phyloP scores from a whole-genome alignment of 2,113 vertebrate species.

The Tringa solitaria region DNA sequence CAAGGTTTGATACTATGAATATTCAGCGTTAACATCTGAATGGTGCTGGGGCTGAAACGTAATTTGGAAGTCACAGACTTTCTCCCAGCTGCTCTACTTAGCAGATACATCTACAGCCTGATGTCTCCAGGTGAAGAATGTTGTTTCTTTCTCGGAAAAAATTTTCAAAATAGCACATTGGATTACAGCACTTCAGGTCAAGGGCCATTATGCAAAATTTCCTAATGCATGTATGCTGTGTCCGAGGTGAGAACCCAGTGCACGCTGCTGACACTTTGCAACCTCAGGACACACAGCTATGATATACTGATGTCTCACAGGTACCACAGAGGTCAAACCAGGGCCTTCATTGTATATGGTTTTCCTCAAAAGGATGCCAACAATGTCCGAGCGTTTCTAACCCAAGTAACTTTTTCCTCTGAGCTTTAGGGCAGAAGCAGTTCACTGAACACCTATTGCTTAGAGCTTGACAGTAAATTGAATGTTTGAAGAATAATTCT shows the following conservation, averaged over 20 bases:
- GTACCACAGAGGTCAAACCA: background rate
- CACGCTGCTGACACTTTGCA: background rate
- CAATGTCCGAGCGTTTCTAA: background rate
- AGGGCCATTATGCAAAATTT: background rate
- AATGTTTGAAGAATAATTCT: background rate
- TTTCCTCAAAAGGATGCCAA: background rate
- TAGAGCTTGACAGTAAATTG: background rate
- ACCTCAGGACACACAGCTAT: background rate
- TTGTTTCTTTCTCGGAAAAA: background rate
- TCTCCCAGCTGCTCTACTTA: background rate
- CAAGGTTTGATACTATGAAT: background rate
- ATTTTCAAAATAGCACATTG: background rate
- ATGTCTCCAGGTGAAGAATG: background rate
- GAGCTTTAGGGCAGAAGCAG: background rate
- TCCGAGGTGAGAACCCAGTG: background rate
- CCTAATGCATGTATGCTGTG: background rate
- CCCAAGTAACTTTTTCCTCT: background rate
- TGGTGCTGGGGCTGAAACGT: background rate
- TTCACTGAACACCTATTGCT: background rate
- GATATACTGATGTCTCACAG: background rate
- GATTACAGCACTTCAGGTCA: background rate
- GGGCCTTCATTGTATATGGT: background rate
- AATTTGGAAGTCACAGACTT: background rate
- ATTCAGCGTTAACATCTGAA: background rate
- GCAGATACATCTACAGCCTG: background rate